These are phyloP conservation scores for Colletes collaris DNA, from an alignment of 2,888 invertebrate genomes.

Conservation along the genomic window DNA sequence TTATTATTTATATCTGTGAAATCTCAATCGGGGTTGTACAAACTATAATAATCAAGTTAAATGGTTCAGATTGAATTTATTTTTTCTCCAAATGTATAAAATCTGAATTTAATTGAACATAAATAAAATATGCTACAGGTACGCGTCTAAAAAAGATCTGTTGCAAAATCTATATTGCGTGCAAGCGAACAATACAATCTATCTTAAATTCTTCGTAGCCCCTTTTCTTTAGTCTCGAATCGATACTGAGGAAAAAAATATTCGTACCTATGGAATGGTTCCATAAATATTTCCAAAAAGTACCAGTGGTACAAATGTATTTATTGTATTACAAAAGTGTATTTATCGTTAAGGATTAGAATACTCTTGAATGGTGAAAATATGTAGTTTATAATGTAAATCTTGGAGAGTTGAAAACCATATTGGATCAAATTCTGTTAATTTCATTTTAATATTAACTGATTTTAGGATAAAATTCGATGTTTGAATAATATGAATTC, in stretches of 20 bases:
- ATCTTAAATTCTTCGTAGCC: constrained; percentile 44
- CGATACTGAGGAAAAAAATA: not conserved
- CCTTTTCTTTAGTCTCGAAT: constrained; percentile 41
- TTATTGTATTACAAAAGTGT: constrained; percentile 38
- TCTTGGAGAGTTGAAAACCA: constrained; percentile 13
- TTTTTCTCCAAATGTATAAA: constrained; percentile 69
- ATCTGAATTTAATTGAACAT: constrained; percentile 51
- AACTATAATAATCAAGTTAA: constrained; percentile 41
- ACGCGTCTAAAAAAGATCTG: constrained; percentile 32
- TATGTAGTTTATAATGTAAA: constrained; percentile 31
- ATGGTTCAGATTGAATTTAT: constrained; percentile 52
- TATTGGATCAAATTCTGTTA: constrained; percentile 12
- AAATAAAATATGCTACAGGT: constrained; percentile 46
- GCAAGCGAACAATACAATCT: constrained; percentile 36
- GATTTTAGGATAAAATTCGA: not conserved
- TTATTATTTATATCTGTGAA: constrained; percentile 54
- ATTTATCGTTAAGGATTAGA: constrained; percentile 40
- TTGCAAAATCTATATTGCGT: constrained; percentile 32
- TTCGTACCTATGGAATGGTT: constrained; percentile 19
- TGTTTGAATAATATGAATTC: not conserved
- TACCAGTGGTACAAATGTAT: constrained; percentile 55
- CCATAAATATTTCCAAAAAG: constrained; percentile 35
- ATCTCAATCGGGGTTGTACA: constrained; percentile 45
- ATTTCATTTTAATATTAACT: not conserved
- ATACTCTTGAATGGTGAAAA: constrained; percentile 29